Percentiles rank a stretch among this genome's conserved stretches.
Conservation (phyloP, 2,113 vertebrate species). For the Erpornis zantholeuca region DNA sequence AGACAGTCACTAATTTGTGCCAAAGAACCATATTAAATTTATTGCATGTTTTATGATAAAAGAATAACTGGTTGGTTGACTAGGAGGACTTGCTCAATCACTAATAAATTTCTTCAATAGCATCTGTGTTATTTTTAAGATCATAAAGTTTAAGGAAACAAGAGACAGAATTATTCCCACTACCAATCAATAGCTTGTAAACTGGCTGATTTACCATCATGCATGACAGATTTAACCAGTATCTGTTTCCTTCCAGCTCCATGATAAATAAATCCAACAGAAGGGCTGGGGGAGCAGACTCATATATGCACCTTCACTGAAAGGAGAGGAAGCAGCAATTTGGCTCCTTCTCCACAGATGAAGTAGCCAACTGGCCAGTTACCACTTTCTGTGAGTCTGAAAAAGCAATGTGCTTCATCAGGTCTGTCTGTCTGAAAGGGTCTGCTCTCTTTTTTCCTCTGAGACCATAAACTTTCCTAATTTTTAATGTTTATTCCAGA, state of each 20-base stretch:
- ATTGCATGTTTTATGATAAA: background rate
- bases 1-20: background rate
- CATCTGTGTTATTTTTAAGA: background rate
- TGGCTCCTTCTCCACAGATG: background rate
- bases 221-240: background rate
- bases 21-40: background rate
- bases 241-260: background rate
- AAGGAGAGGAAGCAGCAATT: background rate
- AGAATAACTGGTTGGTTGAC: background rate
- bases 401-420: constrained; percentile 13
- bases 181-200: background rate
- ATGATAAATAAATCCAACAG: background rate
- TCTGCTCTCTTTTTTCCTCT: constrained; percentile 16
- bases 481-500: constrained; percentile 38
- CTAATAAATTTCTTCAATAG: background rate
- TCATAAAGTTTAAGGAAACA: background rate
- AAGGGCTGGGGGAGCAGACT: background rate
- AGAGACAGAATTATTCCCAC: background rate
- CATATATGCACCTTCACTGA: background rate
- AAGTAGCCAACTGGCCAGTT: constrained; percentile 27
- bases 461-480: background rate
- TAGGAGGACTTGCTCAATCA: background rate
- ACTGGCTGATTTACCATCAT: background rate
- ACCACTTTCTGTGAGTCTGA: constrained; percentile 8
- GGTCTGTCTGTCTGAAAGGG: constrained; percentile 4